phyloP scores from a whole-genome alignment of 2,113 vertebrate species.

The Psilopsiagon aurifrons region DNA sequence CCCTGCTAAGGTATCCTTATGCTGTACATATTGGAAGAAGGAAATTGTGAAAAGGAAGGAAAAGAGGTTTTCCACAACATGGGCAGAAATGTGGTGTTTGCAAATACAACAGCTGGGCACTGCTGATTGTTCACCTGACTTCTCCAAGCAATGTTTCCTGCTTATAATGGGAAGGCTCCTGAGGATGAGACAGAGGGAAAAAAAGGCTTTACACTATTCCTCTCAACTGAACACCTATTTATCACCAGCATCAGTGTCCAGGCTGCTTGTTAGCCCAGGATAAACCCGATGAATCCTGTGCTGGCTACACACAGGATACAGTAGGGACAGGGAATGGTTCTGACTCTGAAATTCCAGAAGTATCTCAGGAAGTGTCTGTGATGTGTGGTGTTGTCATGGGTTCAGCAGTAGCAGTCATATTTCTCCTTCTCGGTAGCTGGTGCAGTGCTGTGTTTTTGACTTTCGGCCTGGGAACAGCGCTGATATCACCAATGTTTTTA shows the following conservation, averaged over 20 bases:
- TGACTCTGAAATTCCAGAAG: background rate
- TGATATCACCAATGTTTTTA: too few species aligned
- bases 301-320: background rate
- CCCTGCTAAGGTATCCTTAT: background rate
- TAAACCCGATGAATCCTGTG: background rate
- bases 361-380: background rate
- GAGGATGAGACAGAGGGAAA: background rate
- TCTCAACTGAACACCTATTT: background rate
- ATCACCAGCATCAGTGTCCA: background rate
- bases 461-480: too few species aligned
- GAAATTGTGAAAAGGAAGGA: background rate
- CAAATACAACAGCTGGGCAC: background rate
- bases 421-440: too few species aligned
- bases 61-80: background rate
- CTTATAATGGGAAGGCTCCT: background rate
- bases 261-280: background rate
- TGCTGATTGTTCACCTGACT: background rate
- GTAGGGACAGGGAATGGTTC: background rate
- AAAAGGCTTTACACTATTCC: background rate
- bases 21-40: background rate
- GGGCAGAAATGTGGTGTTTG: background rate
- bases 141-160: background rate
- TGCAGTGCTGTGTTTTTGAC: too few species aligned
- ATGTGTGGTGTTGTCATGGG: background rate
- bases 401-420: too few species aligned